Evolutionary conservation across 1,140 invertebrate genomes (phyloP).

Genomic region (Sogatella furcifera): DNA sequence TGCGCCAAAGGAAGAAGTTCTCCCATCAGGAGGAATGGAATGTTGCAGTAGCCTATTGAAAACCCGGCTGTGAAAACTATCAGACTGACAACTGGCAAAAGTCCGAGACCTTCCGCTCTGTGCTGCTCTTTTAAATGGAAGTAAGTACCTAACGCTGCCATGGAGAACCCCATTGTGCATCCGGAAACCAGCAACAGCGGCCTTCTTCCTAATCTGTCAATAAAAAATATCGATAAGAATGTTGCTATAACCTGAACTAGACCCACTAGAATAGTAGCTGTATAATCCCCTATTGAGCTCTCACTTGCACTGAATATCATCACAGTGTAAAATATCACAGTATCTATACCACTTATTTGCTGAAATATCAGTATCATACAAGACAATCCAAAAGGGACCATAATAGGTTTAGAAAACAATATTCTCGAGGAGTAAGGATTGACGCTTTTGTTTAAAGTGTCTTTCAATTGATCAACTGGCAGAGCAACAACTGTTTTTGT

Average conservation of each 20-base stretch:
- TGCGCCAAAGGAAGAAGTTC: constrained; percentile 37
- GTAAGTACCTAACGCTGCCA: constrained; percentile 40
- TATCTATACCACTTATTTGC: constrained; percentile 56
- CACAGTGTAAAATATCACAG: constrained; percentile 56
- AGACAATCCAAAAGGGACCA: constrained; percentile 33
- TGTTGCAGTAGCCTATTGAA: constrained; percentile 39
- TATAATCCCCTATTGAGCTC: constrained; percentile 42
- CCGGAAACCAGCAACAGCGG: constrained; percentile 36
- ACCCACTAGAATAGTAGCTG: constrained; percentile 53
- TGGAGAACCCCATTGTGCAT: constrained; percentile 38
- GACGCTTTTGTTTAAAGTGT: background rate
- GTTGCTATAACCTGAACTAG: constrained; percentile 38
- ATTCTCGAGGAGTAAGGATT: constrained; percentile 8
- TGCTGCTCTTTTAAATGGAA: constrained; percentile 35
- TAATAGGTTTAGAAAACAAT: constrained; percentile 11
- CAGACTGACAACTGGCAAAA: constrained; percentile 36
- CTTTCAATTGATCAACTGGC: background rate
- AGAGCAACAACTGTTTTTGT: background rate
- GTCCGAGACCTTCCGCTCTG: constrained; percentile 24
- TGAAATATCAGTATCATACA: constrained; percentile 44
- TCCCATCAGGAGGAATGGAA: constrained; percentile 40
- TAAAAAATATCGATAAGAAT: constrained; percentile 38
- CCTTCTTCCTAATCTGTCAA: constrained; percentile 42
- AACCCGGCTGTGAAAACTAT: constrained; percentile 39
- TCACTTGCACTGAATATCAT: constrained; percentile 47